These are phyloP conservation scores for Tiliacea aurago DNA, from an alignment of 2,888 invertebrate genomes.

Conservation along the genomic window DNA sequence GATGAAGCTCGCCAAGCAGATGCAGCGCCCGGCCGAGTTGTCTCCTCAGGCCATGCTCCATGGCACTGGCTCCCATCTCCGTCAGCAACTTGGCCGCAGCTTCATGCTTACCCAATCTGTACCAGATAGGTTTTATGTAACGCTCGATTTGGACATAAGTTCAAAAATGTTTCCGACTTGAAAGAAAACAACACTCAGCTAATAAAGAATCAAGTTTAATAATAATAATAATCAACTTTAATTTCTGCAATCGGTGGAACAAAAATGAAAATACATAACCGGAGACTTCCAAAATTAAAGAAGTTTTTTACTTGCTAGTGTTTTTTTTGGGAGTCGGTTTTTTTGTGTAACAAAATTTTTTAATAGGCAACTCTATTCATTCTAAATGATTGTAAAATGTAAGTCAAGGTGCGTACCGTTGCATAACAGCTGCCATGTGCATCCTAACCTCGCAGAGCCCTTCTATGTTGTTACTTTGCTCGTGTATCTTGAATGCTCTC, in stretches of 20 bases:
- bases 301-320: neutral
- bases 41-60: constrained; percentile 79
- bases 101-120: constrained; percentile 82
- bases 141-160: neutral
- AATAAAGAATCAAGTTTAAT: neutral
- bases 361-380: neutral
- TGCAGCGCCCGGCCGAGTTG: constrained; percentile 85
- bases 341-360: neutral
- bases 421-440: constrained; percentile 89
- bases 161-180: neutral
- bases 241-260: too few species aligned
- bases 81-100: constrained; percentile 81
- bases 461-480: constrained; percentile 76
- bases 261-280: too few species aligned
- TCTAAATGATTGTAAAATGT: neutral
- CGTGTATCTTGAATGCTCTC: constrained; percentile 85
- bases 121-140: neutral
- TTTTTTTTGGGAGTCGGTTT: neutral
- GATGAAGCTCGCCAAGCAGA: constrained; percentile 84
- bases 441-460: constrained; percentile 89
- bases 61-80: constrained; percentile 85
- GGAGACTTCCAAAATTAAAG: neutral
- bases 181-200: neutral
- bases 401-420: constrained; percentile 77
- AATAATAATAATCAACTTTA: too few species aligned